Evolutionary conservation across 2,888 invertebrate genomes (phyloP).

Genomic region (Xylophagus ater): DNA sequence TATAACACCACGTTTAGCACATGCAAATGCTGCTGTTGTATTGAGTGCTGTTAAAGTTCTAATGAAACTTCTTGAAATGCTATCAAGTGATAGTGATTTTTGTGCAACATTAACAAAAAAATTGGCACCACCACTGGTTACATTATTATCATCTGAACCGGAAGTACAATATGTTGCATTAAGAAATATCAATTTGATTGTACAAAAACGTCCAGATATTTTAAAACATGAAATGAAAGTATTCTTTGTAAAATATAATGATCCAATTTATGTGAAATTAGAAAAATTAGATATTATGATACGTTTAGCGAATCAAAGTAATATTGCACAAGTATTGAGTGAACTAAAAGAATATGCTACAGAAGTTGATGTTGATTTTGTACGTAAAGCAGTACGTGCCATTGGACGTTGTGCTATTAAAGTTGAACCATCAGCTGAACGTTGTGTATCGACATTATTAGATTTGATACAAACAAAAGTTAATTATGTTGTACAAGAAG

Average conservation of each 20-base stretch:
- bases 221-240: conserved; percentile 99
- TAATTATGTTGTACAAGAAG: conserved; percentile 99
- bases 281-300: conserved; percentile 99
- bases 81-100: conserved; percentile 86
- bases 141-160: conserved; percentile 92
- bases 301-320: conserved; percentile 90
- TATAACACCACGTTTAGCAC: conserved; percentile 92
- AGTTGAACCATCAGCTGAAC: conserved; percentile 91
- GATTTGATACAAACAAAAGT: conserved; percentile 99
- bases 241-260: conserved; percentile 99
- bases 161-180: conserved; percentile 99
- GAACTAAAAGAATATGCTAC: conserved; percentile 98
- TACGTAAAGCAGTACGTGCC: conserved; percentile 95
- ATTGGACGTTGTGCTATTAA: conserved; percentile 99
- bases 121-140: conserved; percentile 96
- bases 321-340: conserved; percentile 95
- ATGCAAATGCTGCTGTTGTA: conserved; percentile 98
- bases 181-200: conserved; percentile 96
- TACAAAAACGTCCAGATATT: conserved; percentile 97
- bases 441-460: conserved; percentile 93
- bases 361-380: conserved; percentile 99
- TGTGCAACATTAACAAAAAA: conserved; percentile 90
- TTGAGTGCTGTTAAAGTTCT: conserved; percentile 94
- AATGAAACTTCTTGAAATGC: conserved; percentile 98
- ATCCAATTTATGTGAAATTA: conserved; percentile 98